Base-by-base conservation (phyloP, 2,797 vertebrate genomes). In the Lacerta bilineata region DNA sequence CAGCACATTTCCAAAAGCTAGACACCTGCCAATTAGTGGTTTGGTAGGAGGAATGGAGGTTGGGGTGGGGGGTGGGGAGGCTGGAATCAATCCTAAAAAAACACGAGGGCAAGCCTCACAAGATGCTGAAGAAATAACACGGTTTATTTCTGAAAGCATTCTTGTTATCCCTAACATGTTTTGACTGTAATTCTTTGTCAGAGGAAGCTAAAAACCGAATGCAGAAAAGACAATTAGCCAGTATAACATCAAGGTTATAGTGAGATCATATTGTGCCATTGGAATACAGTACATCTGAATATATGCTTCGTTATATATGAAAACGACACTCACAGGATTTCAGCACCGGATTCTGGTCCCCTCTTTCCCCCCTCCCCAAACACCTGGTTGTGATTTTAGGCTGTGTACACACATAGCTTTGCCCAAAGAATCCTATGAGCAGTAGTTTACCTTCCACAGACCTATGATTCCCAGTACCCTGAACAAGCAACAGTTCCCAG, bases 11-110 rank as follows among this genome's bases (percentile, higher is more conserved):
- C 66, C 1, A 33, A 83, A 76, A 68, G 23, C 20, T 61, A 79
- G 29, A 81, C 74, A 43, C 39, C 33, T 87, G 36, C 78, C 85
- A 87, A 74, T 59, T 80, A 71, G 46, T 66, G 74, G 17, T 81
- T 87, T 10, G 41, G 69, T 75, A 82, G 29, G 18, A 72, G n/a
- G 78, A 4, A 55, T 61, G 5, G 59, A 20, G 59, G 20, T 5
- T 18, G 59, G 20, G 59, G 41, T 4, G 5, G 8, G 61, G 23
- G 4, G 23, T 4, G 2, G 25, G 15, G 50, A 17, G 29, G 43
- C 20, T 76, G 41, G 20, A 76, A 75, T 11, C 6, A 3, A 41
- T 46, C 59, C 69, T n/a, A 11, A 7, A 27, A 27, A 68, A 59
- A 64, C 23, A 85, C 11, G n/a, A 23, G 29, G 11, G 13, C 50